Evolutionary conservation across 2,113 vertebrate genomes (phyloP).

Genomic region (Alligator sinensis): DNA sequence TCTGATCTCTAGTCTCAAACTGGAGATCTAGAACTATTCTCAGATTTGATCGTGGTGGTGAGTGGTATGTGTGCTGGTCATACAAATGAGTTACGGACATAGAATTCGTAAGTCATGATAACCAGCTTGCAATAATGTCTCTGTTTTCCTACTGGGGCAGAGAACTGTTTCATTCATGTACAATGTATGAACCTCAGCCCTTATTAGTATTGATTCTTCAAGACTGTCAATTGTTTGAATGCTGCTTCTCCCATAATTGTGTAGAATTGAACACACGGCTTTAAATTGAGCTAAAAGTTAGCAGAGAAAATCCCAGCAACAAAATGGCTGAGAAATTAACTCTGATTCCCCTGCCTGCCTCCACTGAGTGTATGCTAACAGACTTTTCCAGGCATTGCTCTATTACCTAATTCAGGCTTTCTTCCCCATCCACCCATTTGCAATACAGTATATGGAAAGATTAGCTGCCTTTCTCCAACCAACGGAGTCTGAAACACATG

Average conservation of each 20-base stretch:
- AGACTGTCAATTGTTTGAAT: not conserved
- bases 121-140: not conserved
- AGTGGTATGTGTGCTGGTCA: not conserved
- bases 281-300: not conserved
- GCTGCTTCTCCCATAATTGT: not conserved
- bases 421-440: not conserved
- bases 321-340: not conserved
- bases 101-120: not conserved
- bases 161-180: not conserved
- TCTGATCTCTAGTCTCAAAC: not conserved
- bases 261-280: not conserved
- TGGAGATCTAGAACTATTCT: not conserved
- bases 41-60: not conserved
- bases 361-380: not conserved
- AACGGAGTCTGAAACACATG: not conserved
- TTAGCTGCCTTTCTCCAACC: not conserved
- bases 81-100: not conserved
- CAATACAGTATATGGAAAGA: not conserved
- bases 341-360: accelerated
- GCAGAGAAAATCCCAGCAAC: not conserved
- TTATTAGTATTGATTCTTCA: not conserved
- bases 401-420: not conserved
- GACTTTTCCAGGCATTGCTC: not conserved
- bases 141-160: not conserved
- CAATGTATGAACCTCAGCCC: not conserved